Evolutionary conservation across 2,113 vertebrate genomes (phyloP), one percentile per base, ranked within the genome.

Genomic region (Rutilus rutilus): DNA sequence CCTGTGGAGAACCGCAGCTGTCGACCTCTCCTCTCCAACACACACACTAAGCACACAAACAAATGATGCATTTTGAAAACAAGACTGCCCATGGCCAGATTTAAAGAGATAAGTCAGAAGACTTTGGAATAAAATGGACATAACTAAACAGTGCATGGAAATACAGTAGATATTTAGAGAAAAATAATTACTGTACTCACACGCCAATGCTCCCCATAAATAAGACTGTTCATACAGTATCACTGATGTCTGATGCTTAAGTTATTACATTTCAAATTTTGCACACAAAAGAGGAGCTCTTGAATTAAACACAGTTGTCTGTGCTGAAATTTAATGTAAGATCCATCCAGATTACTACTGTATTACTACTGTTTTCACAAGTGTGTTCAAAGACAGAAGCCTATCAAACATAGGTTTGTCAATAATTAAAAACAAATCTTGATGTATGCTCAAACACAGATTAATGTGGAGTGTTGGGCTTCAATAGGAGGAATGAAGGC

Each of bases 1-100:
- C 84, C 85, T 89, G 89, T 89, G 86, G 86, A 88, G 89, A 85
- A 76, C 81, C 33, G 36, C 89, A 85, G 82, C 85, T 89, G 86
- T 86, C 86, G 39, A 84, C 69, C 88, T 71, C 42, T 82, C 54
- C 33, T 78, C 77, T 87, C 81, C 86, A 86, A 77, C 33, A 67
- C 69, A 25, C 59, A 86, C 79, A 85, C 73, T 71, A 59, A 64
- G 73, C 76, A 42, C 64, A 79, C 30, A 59, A 85, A 85, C 60
- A 85, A 85, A 79, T 50, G 2, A 64, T 42, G 50, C 47, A 79
- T 69, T 79, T 71, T 52, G 54, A 59, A 78, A 85, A 85, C 84
- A 78, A 27, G 47, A 57, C 62, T 78, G 19, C 47, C 78, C 50
- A 64, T 27, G 39, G 42, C 25, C 60, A 65, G 81, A 71, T 69